These are phyloP conservation scores for Rhineura floridana DNA, from an alignment of 2,113 vertebrate genomes.

Conservation along the genomic window DNA sequence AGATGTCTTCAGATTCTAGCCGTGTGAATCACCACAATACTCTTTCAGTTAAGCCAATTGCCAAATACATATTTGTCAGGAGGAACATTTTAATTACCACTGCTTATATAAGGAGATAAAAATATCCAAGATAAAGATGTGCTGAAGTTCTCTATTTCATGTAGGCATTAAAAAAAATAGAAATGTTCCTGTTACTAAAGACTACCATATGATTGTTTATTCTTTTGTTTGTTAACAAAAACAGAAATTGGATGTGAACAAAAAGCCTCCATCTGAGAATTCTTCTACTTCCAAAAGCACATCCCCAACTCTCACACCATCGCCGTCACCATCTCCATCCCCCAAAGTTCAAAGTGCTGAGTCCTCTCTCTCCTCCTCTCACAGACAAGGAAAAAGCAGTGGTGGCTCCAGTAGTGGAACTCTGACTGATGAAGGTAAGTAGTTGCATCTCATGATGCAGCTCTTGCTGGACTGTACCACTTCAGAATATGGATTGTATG, in stretches of 20 bases:
- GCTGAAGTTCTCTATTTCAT: neutral
- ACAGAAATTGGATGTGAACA: conserved; percentile 86
- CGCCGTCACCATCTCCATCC: conserved; percentile 80
- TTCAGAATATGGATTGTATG: neutral
- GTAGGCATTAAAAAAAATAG: neutral
- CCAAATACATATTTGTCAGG: neutral
- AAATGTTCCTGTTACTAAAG: too few relatives aligned
- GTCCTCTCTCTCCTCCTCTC: conserved; percentile 88
- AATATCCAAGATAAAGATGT: neutral
- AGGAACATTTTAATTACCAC: neutral
- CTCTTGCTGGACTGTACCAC: neutral
- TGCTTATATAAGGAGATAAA: conserved; percentile 2
- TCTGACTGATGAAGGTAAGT: conserved; percentile 93
- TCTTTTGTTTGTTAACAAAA: conserved; percentile 19
- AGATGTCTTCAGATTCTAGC: neutral
- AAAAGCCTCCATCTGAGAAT: conserved; percentile 87
- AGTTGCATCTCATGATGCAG: too few relatives aligned
- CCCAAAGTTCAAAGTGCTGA: conserved; percentile 80
- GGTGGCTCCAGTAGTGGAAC: conserved; percentile 97
- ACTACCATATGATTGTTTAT: neutral
- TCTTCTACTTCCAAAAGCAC: conserved; percentile 97
- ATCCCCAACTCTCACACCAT: conserved; percentile 93
- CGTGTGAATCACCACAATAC: neutral
- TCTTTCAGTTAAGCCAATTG: neutral
- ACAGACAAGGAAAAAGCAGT: conserved; percentile 92